Evolutionary conservation across 2,113 vertebrate genomes (phyloP).

Genomic region (Poeciliopsis turrubarensis): DNA sequence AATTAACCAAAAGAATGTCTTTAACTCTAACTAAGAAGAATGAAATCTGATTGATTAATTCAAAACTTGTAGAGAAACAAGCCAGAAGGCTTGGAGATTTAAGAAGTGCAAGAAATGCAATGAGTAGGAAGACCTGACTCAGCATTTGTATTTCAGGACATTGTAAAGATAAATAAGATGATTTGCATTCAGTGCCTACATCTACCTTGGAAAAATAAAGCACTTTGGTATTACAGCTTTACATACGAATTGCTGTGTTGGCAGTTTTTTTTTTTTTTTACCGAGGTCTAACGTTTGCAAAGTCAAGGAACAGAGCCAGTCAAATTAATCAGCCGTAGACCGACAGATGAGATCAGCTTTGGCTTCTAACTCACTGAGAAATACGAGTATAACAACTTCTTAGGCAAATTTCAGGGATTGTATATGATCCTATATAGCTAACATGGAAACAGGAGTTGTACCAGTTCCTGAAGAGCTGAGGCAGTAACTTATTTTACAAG

Average conservation of each 20-base stretch:
- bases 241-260: neutral
- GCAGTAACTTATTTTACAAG: neutral
- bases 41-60: neutral
- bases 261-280: neutral
- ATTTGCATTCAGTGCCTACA: neutral
- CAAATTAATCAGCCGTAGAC: neutral
- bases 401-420: neutral
- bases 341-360: neutral
- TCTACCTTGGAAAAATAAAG: neutral
- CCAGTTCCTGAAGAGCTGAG: neutral
- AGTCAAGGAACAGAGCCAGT: neutral
- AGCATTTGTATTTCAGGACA: neutral
- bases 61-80: no score
- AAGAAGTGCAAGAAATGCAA: neutral
- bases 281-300: neutral
- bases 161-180: neutral
- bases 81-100: no score
- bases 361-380: neutral
- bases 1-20: no score
- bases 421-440: neutral
- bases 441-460: neutral
- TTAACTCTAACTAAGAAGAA: neutral
- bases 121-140: neutral
- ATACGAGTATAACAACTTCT: neutral
- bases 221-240: neutral